A percentile compares a stretch with the other conserved stretches of the same genome.
Conservation (phyloP, 2,113 vertebrate species). For the Pontoporia blainvillei region DNA sequence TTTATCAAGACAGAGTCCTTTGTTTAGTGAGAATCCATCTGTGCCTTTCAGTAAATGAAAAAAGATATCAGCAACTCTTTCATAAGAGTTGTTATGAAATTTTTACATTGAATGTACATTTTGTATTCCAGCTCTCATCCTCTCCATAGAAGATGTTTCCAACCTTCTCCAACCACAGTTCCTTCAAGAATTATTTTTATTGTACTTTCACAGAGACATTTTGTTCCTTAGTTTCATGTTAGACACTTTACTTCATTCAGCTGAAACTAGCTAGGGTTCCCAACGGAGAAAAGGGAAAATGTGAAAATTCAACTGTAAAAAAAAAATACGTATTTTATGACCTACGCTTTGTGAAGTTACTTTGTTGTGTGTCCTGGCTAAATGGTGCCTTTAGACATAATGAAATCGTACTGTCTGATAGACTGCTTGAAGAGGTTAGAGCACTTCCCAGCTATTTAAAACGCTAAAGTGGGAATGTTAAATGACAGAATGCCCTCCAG, state of each 20-base stretch:
- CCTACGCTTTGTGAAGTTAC: not conserved
- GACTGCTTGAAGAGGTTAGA: not conserved
- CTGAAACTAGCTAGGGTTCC: slow-evolving; percentile 49
- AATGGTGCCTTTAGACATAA: not conserved
- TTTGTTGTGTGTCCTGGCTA: slow-evolving; percentile 22
- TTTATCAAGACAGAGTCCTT: slow-evolving; percentile 2
- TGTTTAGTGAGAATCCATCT: not conserved
- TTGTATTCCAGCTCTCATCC: not conserved
- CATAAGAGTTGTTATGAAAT: not conserved
- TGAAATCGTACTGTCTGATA: slow-evolving; percentile 35
- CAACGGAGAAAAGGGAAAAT: not conserved
- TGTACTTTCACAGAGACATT: slow-evolving; percentile 3
- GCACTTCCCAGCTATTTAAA: slow-evolving; percentile 49
- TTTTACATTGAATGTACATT: not conserved
- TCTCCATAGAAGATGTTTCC: not conserved
- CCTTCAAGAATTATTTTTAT: slow-evolving; percentile 52
- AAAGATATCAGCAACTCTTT: not conserved
- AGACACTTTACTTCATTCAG: slow-evolving; percentile 43
- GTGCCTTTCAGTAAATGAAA: not conserved
- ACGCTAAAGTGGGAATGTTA: slow-evolving; percentile 13
- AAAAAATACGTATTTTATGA: slow-evolving; percentile 39
- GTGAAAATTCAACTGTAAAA: slow-evolving; percentile 41
- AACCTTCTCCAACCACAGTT: not conserved
- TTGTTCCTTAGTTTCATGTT: slow-evolving; percentile 36
- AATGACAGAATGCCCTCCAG: slow-evolving; percentile 45